phyloP scores from a whole-genome alignment of 1,140 invertebrate genomes.

The Pygmarrhopalites habei region DNA sequence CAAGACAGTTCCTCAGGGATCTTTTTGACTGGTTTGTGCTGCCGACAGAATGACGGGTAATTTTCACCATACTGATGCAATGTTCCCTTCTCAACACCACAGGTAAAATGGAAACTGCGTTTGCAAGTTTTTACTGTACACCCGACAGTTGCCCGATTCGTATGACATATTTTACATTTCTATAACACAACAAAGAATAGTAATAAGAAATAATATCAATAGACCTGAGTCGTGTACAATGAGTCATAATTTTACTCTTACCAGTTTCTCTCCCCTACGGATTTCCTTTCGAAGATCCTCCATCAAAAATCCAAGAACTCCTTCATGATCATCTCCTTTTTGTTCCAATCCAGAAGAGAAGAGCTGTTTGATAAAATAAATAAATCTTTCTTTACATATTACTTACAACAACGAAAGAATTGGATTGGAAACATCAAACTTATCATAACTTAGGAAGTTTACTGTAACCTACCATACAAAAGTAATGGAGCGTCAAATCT shows the following conservation, averaged over 20 bases:
- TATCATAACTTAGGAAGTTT: background rate
- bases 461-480: constrained; percentile 32
- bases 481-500: constrained; percentile 29
- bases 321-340: constrained; percentile 52
- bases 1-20: constrained; percentile 18
- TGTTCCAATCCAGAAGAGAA: constrained; percentile 55
- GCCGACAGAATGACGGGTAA: constrained; percentile 47
- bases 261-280: constrained; percentile 49
- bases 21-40: constrained; percentile 15
- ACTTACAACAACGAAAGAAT: background rate
- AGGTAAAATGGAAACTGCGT: constrained; percentile 56
- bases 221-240: background rate
- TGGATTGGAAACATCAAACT: background rate
- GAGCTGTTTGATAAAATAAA: constrained; percentile 44
- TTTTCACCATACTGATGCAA: constrained; percentile 53
- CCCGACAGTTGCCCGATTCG: constrained; percentile 52
- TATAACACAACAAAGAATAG: constrained; percentile 42
- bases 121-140: constrained; percentile 52
- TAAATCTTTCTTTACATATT: background rate
- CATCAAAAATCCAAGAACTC: constrained; percentile 56
- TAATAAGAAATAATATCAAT: background rate
- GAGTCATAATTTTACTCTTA: background rate
- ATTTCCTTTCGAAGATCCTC: constrained; percentile 54
- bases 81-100: constrained; percentile 51
- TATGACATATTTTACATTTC: constrained; percentile 55